These are phyloP conservation scores for Molothrus ater DNA, from an alignment of 2,797 vertebrate species.

Conservation along the genomic window DNA sequence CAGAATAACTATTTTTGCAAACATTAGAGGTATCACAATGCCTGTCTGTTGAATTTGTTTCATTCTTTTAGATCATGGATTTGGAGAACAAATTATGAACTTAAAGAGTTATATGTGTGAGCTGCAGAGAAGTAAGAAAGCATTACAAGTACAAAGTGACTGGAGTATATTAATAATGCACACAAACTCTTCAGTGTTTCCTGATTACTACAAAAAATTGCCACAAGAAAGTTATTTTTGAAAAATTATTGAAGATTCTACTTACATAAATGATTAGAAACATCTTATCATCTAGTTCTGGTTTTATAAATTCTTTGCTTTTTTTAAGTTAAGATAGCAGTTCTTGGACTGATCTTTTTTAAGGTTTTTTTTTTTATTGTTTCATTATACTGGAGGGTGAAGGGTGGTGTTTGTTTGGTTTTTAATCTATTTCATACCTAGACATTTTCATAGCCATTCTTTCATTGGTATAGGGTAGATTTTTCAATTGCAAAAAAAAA, in stretches of 20 bases:
- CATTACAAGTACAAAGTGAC: background rate
- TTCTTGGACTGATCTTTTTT: background rate
- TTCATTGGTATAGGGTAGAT: background rate
- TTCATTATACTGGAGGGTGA: background rate
- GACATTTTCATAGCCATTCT: background rate
- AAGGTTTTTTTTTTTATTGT: background rate
- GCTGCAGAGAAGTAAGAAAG: background rate
- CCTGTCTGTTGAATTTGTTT: background rate
- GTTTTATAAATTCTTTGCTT: background rate
- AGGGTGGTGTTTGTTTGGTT: background rate
- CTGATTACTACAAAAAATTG: background rate
- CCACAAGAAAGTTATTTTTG: background rate
- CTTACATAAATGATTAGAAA: background rate
- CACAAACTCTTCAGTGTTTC: background rate
- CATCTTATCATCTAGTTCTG: background rate
- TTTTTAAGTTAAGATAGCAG: background rate
- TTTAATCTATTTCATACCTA: background rate
- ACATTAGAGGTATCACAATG: rapidly evolving
- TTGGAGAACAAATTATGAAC: background rate
- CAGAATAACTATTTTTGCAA: background rate
- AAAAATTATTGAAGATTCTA: background rate
- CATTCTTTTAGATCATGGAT: background rate
- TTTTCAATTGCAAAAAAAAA: background rate
- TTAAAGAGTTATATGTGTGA: background rate
- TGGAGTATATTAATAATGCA: background rate